Base-by-base conservation (phyloP, 1,140 invertebrate species). In the Drosophila santomea region DNA sequence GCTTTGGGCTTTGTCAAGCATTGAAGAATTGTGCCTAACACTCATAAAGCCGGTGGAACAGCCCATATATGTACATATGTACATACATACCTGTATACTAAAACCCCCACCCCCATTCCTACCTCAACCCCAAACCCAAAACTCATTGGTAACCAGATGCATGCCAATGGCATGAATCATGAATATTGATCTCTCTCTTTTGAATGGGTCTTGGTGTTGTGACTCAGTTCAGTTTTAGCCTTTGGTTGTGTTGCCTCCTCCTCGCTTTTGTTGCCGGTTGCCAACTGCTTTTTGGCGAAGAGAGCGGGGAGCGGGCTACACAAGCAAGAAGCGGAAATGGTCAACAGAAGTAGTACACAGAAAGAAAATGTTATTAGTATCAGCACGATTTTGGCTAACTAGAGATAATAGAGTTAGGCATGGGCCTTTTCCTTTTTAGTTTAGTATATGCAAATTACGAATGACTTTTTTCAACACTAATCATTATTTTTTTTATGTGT, bases 111-210 rank as follows among this genome's bases (percentile, higher is more conserved):
- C 17, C 52, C 38, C 10, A 28, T 4, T 2, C 35, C 8, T 8
- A 12, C 35, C 35, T 5, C 12, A 39, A 14, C 15, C 45, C n/a
- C 38, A 57, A 67, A 20, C 20, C 41, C 32, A 59, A 54, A 68
- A 60, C 67, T 55, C 66, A 71, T 72, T 71, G 66, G 64, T 58
- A 58, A 58, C 64, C 68, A 72, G 67, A 72, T 72, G 68, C 80
- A 84, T 82, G 63, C 80, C 80, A 79, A 61, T 84, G 59, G 47
- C 71, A 84, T 83, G 80, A 83, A 80, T 83, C 80, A 83, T 80
- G 80, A 74, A 74, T 74, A 74, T 74, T 74, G 71, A 74, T 56
- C 51, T 74, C 71, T 38, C 64, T 71, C 66, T 57, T 50, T 41
- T 8, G 36, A 58, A 48, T 58, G 64, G 36, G 36, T 57, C 25